Conservation (phyloP, 2,888 invertebrate species). For the Rhagonycha fulva region DNA sequence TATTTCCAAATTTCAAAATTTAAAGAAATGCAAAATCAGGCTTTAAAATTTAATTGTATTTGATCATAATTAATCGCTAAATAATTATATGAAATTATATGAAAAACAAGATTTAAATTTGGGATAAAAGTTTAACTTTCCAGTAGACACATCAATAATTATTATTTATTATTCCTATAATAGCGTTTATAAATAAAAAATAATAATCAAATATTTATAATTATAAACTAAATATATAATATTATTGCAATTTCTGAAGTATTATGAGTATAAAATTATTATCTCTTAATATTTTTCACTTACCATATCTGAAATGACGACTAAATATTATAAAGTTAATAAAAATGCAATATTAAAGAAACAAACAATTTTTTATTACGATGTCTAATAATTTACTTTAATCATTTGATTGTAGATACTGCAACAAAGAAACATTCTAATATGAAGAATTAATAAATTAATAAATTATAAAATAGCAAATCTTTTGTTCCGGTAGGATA, state of each 20-base stretch:
- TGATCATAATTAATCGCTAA: too few relatives aligned
- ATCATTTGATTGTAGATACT: not conserved
- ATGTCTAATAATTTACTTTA: not conserved
- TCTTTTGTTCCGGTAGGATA: too few relatives aligned
- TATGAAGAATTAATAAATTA: not conserved
- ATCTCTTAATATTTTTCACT: not conserved
- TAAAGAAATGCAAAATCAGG: too few relatives aligned
- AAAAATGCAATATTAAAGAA: not conserved
- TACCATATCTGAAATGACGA: not conserved
- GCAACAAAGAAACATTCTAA: not conserved
- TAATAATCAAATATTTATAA: not conserved
- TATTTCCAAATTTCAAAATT: too few relatives aligned
- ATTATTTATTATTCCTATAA: too few relatives aligned
- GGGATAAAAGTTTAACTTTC: too few relatives aligned
- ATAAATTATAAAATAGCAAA: too few relatives aligned
- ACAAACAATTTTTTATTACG: not conserved
- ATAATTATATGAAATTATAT: too few relatives aligned
- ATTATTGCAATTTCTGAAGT: not conserved
- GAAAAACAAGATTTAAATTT: too few relatives aligned
- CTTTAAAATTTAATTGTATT: not conserved
- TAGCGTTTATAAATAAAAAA: not conserved
- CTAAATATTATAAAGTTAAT: not conserved
- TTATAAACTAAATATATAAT: not conserved
- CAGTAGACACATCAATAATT: too few relatives aligned
- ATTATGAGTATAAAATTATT: not conserved